A percentile compares a stretch with the other conserved stretches of the same genome.
Evolutionary conservation across 2,113 vertebrate species (phyloP).

Genomic region (Actenoides hombroni): DNA sequence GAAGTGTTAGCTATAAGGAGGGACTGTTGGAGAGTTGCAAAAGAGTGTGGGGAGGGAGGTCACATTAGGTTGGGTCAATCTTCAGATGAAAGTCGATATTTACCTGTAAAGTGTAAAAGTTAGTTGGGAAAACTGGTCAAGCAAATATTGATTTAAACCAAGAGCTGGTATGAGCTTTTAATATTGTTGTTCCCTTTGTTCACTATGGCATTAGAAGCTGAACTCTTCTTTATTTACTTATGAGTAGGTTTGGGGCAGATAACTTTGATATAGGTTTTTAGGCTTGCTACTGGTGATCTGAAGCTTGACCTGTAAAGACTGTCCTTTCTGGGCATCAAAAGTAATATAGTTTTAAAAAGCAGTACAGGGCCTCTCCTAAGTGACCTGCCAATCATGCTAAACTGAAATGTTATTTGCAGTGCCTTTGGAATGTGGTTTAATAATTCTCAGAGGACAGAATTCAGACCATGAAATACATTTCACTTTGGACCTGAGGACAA

Average conservation of each 20-base stretch:
- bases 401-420: slow-evolving; percentile 40
- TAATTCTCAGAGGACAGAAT: slow-evolving; percentile 17
- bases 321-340: slow-evolving; percentile 17
- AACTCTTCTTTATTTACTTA: slow-evolving; percentile 54
- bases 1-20: neutral
- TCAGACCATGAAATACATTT: slow-evolving; percentile 19
- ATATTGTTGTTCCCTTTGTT: slow-evolving; percentile 34
- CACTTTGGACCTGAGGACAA: neutral
- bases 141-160: slow-evolving; percentile 59
- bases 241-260: neutral
- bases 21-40: neutral
- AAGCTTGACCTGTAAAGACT: slow-evolving; percentile 45
- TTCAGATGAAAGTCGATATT: neutral
- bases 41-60: neutral
- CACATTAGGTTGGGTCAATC: neutral
- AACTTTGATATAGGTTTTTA: slow-evolving; percentile 42
- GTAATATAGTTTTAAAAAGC: slow-evolving; percentile 18
- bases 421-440: slow-evolving; percentile 31
- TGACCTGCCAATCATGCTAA: slow-evolving; percentile 45
- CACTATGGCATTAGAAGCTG: slow-evolving; percentile 5
- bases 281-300: slow-evolving; percentile 1
- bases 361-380: neutral
- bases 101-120: slow-evolving; percentile 25
- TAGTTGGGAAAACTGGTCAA: slow-evolving; percentile 13
- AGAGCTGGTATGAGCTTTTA: neutral